These are phyloP conservation scores for Heliconius melpomene DNA, from an alignment of 1,140 invertebrate genomes.

Conservation along the genomic window DNA sequence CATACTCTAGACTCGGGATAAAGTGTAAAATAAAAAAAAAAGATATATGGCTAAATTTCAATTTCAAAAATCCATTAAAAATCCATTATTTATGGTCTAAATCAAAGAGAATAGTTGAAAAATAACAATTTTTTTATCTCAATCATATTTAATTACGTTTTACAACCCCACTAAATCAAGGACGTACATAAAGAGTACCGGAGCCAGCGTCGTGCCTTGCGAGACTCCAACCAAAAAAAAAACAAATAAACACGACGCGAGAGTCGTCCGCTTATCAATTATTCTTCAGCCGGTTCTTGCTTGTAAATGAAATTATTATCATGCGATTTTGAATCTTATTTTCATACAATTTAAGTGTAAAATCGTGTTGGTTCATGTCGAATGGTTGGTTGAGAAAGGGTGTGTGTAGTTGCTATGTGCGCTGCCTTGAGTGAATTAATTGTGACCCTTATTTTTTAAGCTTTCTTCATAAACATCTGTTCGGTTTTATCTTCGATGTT, in stretches of 20 bases:
- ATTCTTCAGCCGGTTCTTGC: constrained; percentile 58
- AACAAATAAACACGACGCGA: constrained; percentile 50
- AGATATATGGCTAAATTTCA: no score
- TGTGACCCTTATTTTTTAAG: constrained; percentile 25
- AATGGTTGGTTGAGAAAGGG: constrained; percentile 54
- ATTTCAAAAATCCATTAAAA: background rate
- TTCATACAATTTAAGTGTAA: constrained; percentile 14
- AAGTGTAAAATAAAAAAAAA: no score
- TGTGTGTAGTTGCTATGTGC: constrained; percentile 55
- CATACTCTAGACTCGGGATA: no score
- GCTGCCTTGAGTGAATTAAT: constrained; percentile 28
- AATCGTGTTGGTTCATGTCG: constrained; percentile 24
- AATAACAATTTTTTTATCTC: constrained; percentile 5
- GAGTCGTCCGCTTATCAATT: constrained; percentile 61
- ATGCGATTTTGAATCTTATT: constrained; percentile 37
- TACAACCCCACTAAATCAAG: constrained; percentile 46
- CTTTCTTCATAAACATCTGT: constrained; percentile 23
- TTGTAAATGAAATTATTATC: constrained; percentile 48
- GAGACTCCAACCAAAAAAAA: constrained; percentile 48
- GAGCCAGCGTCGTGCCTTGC: constrained; percentile 42
- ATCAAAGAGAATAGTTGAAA: background rate
- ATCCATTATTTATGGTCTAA: background rate
- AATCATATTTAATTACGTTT: constrained; percentile 31
- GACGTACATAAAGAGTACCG: constrained; percentile 40
- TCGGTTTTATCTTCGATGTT: constrained; percentile 13